A percentile compares a stretch with the other conserved stretches of the same genome.
These are phyloP conservation scores for Thaumatotibia leucotreta DNA, from an alignment of 1,140 invertebrate genomes.

Conservation along the genomic window DNA sequence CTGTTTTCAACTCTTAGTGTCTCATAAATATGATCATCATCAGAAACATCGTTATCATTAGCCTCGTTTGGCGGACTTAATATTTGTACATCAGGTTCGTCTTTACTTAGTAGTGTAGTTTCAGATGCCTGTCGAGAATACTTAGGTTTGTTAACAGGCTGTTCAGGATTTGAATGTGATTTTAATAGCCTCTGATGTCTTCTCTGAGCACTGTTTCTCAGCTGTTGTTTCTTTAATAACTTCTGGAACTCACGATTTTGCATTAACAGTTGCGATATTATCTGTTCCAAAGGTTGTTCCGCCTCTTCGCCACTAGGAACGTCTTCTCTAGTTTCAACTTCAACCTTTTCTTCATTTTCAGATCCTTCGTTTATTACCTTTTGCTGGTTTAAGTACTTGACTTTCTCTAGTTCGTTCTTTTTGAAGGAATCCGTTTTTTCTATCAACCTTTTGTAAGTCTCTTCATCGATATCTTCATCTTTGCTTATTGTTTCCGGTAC, in stretches of 20 bases:
- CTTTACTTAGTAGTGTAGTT: constrained; percentile 37
- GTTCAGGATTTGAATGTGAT: constrained; percentile 72
- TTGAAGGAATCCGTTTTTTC: constrained; percentile 76
- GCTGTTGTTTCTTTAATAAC: constrained; percentile 82
- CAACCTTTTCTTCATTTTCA: constrained; percentile 51
- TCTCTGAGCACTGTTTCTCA: constrained; percentile 76
- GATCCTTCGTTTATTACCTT: constrained; percentile 65
- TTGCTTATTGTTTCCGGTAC: constrained; percentile 52
- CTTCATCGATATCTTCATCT: constrained; percentile 69
- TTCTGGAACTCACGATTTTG: constrained; percentile 90
- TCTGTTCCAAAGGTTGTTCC: constrained; percentile 83
- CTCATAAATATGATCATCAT: constrained; percentile 78
- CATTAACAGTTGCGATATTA: constrained; percentile 89
- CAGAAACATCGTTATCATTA: constrained; percentile 45
- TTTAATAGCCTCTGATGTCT: constrained; percentile 77
- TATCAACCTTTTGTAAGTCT: constrained; percentile 69
- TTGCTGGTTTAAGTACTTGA: constrained; percentile 69
- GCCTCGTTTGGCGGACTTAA: constrained; percentile 19
- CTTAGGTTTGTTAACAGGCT: constrained; percentile 60
- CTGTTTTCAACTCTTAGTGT: constrained; percentile 59
- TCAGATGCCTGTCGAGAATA: constrained; percentile 72
- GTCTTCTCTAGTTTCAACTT: constrained; percentile 38
- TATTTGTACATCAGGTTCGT: constrained; percentile 27
- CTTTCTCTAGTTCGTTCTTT: constrained; percentile 74
- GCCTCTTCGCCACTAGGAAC: constrained; percentile 55